Evolutionary conservation across 2,888 invertebrate genomes (phyloP), one percentile per base, ranked within the genome.

Genomic region (Taenaris catops): DNA sequence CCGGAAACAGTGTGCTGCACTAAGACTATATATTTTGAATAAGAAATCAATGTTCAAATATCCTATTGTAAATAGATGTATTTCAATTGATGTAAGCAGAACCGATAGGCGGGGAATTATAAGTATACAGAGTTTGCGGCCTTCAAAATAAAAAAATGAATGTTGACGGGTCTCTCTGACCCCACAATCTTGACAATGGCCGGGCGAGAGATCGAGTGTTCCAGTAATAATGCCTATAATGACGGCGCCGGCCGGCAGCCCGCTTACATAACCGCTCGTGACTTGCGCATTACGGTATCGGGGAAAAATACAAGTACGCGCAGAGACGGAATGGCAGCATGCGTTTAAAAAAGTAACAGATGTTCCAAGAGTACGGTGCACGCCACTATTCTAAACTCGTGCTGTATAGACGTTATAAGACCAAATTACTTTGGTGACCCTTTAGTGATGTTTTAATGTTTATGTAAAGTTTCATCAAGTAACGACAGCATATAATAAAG

Each of bases 131-230:
- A n/a, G n/a, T n/a, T n/a, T n/a, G n/a, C n/a, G n/a, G n/a, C n/a
- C n/a, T n/a, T n/a, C n/a, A n/a, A n/a, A n/a, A n/a, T n/a, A n/a
- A n/a, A n/a, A n/a, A n/a, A n/a, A n/a, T n/a, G n/a, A n/a, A n/a
- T n/a, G n/a, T n/a, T n/a, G n/a, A n/a, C n/a, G 61, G 71, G 66
- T 66, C 67, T 55, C 49, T 52, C 76, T 83, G 84, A 84, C 83
- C 84, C 81, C 76, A 72, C 81, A 84, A 86, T 84, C 84, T 86
- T 83, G 83, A 83, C 86, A 84, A 83, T 83, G 81, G 80, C 72
- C 63, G 61, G 58, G 57, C 64, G 62, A 62, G 61, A 63, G 70
- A 58, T 38, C 49, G 67, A 68, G 73, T 72, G 73, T 74, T 76
- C 75, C 71, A 66, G 64, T 68, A 71, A 67, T 75, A 75, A 83